Conservation (phyloP, 2,888 invertebrate genomes). For the Branchinecta sandiegonensis region DNA sequence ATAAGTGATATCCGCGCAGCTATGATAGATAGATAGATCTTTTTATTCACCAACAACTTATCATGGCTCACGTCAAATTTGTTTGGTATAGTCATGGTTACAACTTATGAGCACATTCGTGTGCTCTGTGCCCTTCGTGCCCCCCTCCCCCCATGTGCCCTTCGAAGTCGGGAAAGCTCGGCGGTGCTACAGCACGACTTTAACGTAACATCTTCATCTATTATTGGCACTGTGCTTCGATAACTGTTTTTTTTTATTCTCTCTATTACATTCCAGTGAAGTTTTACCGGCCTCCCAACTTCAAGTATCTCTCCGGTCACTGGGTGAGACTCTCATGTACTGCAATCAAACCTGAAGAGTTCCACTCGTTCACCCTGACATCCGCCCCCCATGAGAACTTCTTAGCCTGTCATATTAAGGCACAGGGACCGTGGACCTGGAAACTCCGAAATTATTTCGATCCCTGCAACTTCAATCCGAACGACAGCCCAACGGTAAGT, state of each 20-base stretch:
- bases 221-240: too few species aligned
- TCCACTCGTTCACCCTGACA: conserved; percentile 87
- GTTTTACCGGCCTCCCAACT: conserved; percentile 85
- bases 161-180: too few species aligned
- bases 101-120: too few species aligned
- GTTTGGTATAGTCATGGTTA: too few species aligned
- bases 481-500: conserved; percentile 51
- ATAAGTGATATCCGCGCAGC: too few species aligned
- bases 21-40: too few species aligned
- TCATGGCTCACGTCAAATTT: too few species aligned
- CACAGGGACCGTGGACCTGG: conserved; percentile 91
- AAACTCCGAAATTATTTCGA: conserved; percentile 86
- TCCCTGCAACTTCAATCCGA: conserved; percentile 74
- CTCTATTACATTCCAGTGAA: conserved; percentile 41
- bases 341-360: conserved; percentile 71
- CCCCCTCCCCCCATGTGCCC: too few species aligned
- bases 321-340: conserved; percentile 87
- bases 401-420: conserved; percentile 86
- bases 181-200: too few species aligned
- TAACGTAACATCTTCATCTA: too few species aligned
- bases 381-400: conserved; percentile 92
- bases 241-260: neutral
- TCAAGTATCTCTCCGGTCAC: conserved; percentile 85
- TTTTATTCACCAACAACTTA: too few species aligned
- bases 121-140: too few species aligned